A percentile compares a stretch with the other conserved stretches of the same genome.
Evolutionary conservation across 2,113 vertebrate genomes (phyloP).

Genomic region (Peromyscus polionotus): DNA sequence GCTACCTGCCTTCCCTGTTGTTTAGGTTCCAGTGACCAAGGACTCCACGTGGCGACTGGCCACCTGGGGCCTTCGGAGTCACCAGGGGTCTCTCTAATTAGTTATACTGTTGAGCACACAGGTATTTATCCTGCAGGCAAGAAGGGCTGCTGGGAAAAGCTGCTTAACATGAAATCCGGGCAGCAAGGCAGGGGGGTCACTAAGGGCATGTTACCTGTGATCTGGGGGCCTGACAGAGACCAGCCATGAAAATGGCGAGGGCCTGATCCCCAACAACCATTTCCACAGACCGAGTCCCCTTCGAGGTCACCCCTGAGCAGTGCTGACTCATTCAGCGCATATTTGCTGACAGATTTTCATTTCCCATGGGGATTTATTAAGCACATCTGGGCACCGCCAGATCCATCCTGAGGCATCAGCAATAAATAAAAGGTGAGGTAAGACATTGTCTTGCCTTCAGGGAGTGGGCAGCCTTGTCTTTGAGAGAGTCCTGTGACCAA

Average conservation of each 20-base stretch:
- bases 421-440: slow-evolving; percentile 4
- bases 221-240: background rate
- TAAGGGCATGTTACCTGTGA: background rate
- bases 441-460: background rate
- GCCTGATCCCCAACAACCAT: background rate
- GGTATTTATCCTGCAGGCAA: slow-evolving; percentile 69
- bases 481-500: background rate
- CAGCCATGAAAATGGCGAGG: background rate
- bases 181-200: background rate
- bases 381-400: slow-evolving; percentile 1
- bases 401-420: background rate
- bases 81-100: slow-evolving; percentile 68
- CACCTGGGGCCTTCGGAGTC: background rate
- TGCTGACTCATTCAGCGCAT: slow-evolving; percentile 12
- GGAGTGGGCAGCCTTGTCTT: background rate
- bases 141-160: slow-evolving; percentile 61
- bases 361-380: slow-evolving; percentile 44
- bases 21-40: slow-evolving; percentile 66
- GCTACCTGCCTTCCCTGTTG: slow-evolving; percentile 46
- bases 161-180: slow-evolving; percentile 42
- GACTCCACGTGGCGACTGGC: slow-evolving; percentile 65
- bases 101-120: slow-evolving; percentile 40
- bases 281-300: background rate
- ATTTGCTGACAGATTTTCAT: slow-evolving; percentile 13
- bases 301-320: background rate